These are phyloP conservation scores for Lacanobia wlatinum DNA, from an alignment of 2,888 invertebrate genomes.

Conservation along the genomic window DNA sequence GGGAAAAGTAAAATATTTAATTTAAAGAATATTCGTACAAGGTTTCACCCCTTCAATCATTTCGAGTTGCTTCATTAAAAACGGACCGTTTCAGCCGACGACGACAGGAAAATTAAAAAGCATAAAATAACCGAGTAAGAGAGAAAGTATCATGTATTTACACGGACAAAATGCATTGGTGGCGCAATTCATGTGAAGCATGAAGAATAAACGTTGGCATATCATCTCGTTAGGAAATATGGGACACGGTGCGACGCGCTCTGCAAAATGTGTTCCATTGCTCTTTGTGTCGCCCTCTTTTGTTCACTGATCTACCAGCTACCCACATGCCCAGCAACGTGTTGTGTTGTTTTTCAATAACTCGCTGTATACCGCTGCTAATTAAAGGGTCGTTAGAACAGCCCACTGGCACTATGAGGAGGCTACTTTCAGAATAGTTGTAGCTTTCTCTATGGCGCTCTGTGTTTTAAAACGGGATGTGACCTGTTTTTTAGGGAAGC, in stretches of 20 bases:
- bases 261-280: conserved; percentile 87
- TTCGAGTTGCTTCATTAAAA: conserved; percentile 62
- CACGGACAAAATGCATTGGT: conserved; percentile 70
- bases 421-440: conserved; percentile 23
- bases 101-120: conserved; percentile 65
- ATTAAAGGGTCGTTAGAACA: conserved; percentile 66
- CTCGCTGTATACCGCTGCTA: conserved; percentile 62
- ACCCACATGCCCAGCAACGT: conserved; percentile 65
- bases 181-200: conserved; percentile 74
- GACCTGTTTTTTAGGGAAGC: conserved; percentile 41
- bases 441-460: conserved; percentile 27
- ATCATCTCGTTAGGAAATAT: conserved; percentile 89
- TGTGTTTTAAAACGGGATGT: conserved; percentile 39
- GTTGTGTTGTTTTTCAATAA: conserved; percentile 72
- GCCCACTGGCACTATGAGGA: conserved; percentile 18
- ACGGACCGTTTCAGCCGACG: conserved; percentile 48
- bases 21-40: conserved; percentile 56
- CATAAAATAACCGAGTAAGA: conserved; percentile 48
- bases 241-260: conserved; percentile 85
- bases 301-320: conserved; percentile 84
- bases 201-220: conserved; percentile 82
- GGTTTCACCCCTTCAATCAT: conserved; percentile 58
- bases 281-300: conserved; percentile 88
- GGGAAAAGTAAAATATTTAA: conserved; percentile 55
- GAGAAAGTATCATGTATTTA: conserved; percentile 57